Base-by-base conservation (phyloP, 2,888 invertebrate genomes). In the Drosophila barbarae region DNA sequence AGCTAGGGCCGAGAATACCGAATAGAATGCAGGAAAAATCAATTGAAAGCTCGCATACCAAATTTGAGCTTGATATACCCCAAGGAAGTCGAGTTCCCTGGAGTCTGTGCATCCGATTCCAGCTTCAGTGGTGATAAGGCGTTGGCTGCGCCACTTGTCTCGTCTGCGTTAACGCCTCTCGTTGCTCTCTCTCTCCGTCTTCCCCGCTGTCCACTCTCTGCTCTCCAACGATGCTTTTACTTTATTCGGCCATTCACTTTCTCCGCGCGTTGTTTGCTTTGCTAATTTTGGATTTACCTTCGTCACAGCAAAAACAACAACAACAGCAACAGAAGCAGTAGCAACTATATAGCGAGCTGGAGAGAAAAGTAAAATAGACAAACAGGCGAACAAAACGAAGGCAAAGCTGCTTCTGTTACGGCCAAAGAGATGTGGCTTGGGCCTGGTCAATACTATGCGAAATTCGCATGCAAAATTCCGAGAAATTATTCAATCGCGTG, bases 161-260 rank as follows among this genome's bases (percentile, higher is more conserved):
- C 63, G 51, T 35, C 56, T 39, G n/a, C 51, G 50, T 12, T n/a
- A 18, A 46, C 46, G 30, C 41, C 53, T 59, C 76, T 60, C 70
- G 64, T 56, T 50, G 47, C 18, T 30, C 56, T 58, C 34, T 26
- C 42, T 41, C 35, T n/a, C 34, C 5, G 1, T 34, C 13, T 13
- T 2, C 1, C 0, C 9, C 36, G 55, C 23, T 41, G 18, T 23
- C 47, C 49, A 9, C 23, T 36, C 57, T 58, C 35, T 42, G 10
- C 47, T 47, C 61, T 60, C 59, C 69, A 46, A 60, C 61, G 51
- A 64, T 74, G 78, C 80, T 83, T 77, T 83, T 83, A 76, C 79
- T 71, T 80, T 65, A 64, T 61, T 65, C 52, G 78, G 68, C 69
- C 81, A 78, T 80, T 80, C 84, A 80, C 84, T 83, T 80, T 83